A percentile compares a stretch with the other conserved stretches of the same genome.
phyloP scores from a whole-genome alignment of 2,113 vertebrate species.

The Corythaixoides concolor region DNA sequence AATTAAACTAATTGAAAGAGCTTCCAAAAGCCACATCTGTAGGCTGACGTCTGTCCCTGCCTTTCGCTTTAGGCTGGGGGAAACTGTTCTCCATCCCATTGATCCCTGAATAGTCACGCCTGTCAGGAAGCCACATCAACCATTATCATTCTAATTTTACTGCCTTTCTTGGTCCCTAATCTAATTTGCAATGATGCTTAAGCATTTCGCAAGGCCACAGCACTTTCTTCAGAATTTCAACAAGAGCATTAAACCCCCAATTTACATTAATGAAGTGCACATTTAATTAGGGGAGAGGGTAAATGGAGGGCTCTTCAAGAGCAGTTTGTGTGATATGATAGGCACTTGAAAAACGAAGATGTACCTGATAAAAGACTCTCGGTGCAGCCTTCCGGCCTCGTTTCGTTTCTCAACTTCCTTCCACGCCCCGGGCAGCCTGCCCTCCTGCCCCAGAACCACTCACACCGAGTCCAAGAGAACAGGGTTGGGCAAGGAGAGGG shows the following conservation, averaged over 20 bases:
- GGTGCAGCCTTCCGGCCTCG: not conserved
- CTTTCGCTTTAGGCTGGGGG: constrained; percentile 85
- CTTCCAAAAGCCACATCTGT: constrained; percentile 97
- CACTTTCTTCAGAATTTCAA: constrained; percentile 99
- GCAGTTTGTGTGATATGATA: constrained; percentile 79
- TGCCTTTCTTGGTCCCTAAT: constrained; percentile 99
- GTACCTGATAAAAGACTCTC: constrained; percentile 74
- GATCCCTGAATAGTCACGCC: constrained; percentile 99
- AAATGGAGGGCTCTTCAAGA: constrained; percentile 86
- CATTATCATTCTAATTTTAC: constrained; percentile 99
- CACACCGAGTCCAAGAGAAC: not conserved
- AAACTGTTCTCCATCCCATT: constrained; percentile 91
- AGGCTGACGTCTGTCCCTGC: constrained; percentile 91
- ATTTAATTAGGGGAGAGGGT: constrained; percentile 97
- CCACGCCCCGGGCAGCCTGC: not conserved
- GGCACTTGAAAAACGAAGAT: constrained; percentile 73
- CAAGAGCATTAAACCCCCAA: constrained; percentile 99
- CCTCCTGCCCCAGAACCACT: not conserved
- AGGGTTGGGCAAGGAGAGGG: not conserved
- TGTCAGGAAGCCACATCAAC: constrained; percentile 98
- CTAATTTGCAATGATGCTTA: constrained; percentile 99
- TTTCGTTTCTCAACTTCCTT: not conserved
- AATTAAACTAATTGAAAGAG: constrained; percentile 99
- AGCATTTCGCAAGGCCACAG: constrained; percentile 93
- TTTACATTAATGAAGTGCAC: constrained; percentile 99